Conservation (phyloP, 1,140 invertebrate genomes). For the Orchesella cincta region DNA sequence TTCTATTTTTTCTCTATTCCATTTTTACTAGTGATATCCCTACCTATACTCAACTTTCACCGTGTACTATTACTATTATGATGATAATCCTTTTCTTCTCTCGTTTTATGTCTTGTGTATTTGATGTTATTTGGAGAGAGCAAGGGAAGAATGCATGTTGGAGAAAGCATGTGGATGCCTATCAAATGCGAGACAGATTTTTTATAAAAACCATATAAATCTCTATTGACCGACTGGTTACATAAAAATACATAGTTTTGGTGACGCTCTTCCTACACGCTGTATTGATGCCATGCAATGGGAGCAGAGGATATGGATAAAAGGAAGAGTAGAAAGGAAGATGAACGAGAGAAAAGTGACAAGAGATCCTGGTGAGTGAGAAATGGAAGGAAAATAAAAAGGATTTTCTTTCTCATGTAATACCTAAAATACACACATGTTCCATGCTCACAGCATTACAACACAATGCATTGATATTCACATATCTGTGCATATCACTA, state of each 20-base stretch:
- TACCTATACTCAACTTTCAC: no score
- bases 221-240: conserved; percentile 15
- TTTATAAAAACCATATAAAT: not conserved
- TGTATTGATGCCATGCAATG: not conserved
- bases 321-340: conserved; percentile 10
- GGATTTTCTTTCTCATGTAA: conserved; percentile 23
- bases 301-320: not conserved
- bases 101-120: not conserved
- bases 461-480: no score
- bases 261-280: not conserved
- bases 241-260: not conserved
- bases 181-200: no score
- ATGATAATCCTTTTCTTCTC: not conserved
- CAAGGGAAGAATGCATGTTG: not conserved
- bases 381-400: conserved; percentile 36
- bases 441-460: not conserved
- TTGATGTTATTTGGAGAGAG: not conserved
- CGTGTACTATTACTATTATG: not conserved
- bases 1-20: not conserved
- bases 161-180: not conserved
- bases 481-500: no score
- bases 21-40: not conserved
- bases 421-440: not conserved
- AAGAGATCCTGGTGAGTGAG: conserved; percentile 9
- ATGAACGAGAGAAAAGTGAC: conserved; percentile 17